phyloP scores from a whole-genome alignment of 2,888 invertebrate species.

The Harpagoxenus sublaevis region DNA sequence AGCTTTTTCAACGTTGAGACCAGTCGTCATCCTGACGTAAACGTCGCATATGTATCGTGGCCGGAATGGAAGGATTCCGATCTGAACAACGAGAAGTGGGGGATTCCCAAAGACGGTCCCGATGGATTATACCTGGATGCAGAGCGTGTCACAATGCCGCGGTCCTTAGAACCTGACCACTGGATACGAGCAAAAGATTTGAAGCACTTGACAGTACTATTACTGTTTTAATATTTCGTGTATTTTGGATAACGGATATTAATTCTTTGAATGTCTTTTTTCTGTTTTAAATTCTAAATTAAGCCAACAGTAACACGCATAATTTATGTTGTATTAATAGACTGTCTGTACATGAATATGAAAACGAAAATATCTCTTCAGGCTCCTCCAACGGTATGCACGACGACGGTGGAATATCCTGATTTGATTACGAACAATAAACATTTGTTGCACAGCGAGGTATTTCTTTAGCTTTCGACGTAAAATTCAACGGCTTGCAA shows the following conservation, averaged over 20 bases:
- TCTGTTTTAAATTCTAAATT: not conserved
- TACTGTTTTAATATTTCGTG: not conserved
- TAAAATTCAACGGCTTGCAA: not conserved
- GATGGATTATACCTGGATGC: slow-evolving; percentile 72
- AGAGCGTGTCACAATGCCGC: slow-evolving; percentile 69
- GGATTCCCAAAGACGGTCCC: slow-evolving; percentile 69
- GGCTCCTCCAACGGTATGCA: slow-evolving; percentile 66
- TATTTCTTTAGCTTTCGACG: slow-evolving; percentile 39
- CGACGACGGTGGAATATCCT: slow-evolving; percentile 74
- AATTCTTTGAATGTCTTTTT: not conserved
- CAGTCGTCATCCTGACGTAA: not conserved
- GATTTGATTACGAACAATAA: slow-evolving; percentile 84
- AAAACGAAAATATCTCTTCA: slow-evolving; percentile 47
- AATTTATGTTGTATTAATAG: not conserved
- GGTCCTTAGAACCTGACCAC: slow-evolving; percentile 66
- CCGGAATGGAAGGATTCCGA: slow-evolving; percentile 76
- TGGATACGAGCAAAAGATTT: slow-evolving; percentile 77
- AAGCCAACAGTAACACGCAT: not conserved
- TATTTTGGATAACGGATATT: not conserved
- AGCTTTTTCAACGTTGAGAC: slow-evolving; percentile 34
- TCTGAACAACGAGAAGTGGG: slow-evolving; percentile 78
- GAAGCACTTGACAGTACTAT: slow-evolving; percentile 60
- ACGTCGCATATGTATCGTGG: slow-evolving; percentile 64
- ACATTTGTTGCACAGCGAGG: slow-evolving; percentile 84
- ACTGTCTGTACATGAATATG: not conserved